Percentiles rank a stretch among this genome's conserved stretches.
phyloP scores from a whole-genome alignment of 1,140 invertebrate species.

The Monochamus saltuarius region DNA sequence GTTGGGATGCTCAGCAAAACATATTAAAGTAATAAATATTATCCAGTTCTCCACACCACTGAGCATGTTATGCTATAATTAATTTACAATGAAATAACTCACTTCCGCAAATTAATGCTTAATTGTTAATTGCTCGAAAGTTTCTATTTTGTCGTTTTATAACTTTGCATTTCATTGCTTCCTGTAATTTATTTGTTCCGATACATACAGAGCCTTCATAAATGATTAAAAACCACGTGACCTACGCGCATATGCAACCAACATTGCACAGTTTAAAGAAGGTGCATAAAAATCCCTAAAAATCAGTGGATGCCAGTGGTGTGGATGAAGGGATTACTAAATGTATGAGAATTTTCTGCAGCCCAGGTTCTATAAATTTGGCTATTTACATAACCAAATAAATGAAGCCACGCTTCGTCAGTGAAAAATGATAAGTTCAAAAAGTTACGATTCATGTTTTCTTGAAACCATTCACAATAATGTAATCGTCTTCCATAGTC shows the following conservation, averaged over 20 bases:
- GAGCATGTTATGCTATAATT: not conserved
- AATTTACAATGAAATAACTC: slow-evolving; percentile 10
- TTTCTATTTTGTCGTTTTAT: not conserved
- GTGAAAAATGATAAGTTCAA: too few relatives aligned
- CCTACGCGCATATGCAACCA: not conserved
- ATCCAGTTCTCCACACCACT: not conserved
- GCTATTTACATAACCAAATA: too few relatives aligned
- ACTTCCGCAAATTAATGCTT: not conserved
- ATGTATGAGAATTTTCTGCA: too few relatives aligned
- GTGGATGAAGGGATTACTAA: too few relatives aligned
- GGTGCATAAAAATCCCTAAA: too few relatives aligned
- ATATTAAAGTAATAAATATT: slow-evolving; percentile 12
- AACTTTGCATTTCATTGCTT: not conserved
- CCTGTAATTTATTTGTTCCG: not conserved
- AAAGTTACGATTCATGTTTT: too few relatives aligned
- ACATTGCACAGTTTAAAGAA: not conserved
- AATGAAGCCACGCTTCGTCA: too few relatives aligned
- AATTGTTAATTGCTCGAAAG: not conserved
- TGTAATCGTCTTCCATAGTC: too few relatives aligned
- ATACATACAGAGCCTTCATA: not conserved
- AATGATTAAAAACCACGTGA: not conserved
- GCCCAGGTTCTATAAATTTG: too few relatives aligned
- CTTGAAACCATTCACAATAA: too few relatives aligned
- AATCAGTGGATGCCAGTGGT: too few relatives aligned
- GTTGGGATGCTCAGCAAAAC: not conserved